Base-by-base conservation (phyloP, 2,113 vertebrate genomes). In the Mustelus asterias region DNA sequence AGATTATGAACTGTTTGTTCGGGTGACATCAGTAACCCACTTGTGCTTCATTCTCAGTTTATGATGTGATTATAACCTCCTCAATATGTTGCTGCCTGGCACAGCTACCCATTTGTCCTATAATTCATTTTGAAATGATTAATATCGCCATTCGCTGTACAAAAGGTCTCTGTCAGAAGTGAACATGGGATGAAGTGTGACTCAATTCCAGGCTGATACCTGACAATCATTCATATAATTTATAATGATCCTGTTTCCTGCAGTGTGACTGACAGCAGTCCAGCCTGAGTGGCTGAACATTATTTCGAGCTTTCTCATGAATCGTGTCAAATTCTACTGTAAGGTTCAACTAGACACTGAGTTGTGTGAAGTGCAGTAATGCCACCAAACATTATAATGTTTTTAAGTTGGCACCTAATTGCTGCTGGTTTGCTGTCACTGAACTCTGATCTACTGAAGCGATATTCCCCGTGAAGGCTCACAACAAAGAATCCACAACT, bases 71-170 rank as follows among this genome's bases (percentile, higher is more conserved):
- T 54, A 33, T 89, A 54, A 54, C 44, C 85, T 54, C 44, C 41
- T 54, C 44, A 29, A 88, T 54, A 89, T 89, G 54, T 89, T 60
- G 86, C 48, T 76, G 29, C 72, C 26, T 76, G 29, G 29, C 26
- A 33, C 26, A 76, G 29, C 0, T 33, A 76, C 8, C 72, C 29
- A 33, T 76, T 63, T 76, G 72, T 33, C 14, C 86, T 33, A 24
- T 88, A 26, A 60, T 89, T 89, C 58, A 89, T 89, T 89, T 89
- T 89, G 24, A 89, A 58, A 60, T 89, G 86, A 58, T 26, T 26
- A 26, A 9, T 89, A 33, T 13, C 24, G 58, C 22, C 86, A 89
- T 48, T 89, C 26, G 11, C 26, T 29, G 1, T 54, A 89, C 54
- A 54, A 44, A 86, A 24, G 86, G 26, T 89, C 48, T 58, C 44